These are phyloP conservation scores for Eudorcas thomsonii DNA, from an alignment of 2,113 vertebrate genomes.

Conservation along the genomic window DNA sequence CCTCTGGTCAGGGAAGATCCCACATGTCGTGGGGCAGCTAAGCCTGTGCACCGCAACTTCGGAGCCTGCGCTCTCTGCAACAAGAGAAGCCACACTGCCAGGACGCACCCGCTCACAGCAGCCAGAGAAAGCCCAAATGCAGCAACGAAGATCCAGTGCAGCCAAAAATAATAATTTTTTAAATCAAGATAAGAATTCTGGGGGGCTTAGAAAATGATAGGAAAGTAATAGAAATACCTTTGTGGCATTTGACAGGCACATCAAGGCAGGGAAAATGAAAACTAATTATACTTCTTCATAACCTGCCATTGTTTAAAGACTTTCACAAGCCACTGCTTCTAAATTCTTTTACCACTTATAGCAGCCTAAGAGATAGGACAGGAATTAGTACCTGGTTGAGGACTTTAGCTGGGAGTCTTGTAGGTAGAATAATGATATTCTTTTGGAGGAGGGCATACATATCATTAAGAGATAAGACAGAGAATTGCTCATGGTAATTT, in stretches of 20 bases:
- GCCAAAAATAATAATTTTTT: background rate
- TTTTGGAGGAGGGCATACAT: background rate
- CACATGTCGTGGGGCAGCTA: background rate
- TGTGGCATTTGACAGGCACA: conserved; percentile 13
- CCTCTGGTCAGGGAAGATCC: background rate
- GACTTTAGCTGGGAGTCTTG: background rate
- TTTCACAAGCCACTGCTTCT: background rate
- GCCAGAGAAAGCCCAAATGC: background rate
- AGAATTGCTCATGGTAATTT: background rate
- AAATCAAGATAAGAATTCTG: conserved; percentile 8
- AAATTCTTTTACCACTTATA: background rate
- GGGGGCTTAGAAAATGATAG: background rate
- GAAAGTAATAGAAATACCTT: background rate
- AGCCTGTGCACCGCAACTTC: background rate
- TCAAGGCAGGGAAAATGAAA: background rate
- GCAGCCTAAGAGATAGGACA: background rate
- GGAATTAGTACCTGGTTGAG: background rate
- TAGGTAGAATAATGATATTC: background rate
- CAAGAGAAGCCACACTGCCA: background rate
- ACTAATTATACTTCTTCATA: background rate
- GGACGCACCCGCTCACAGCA: background rate
- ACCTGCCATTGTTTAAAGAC: background rate
- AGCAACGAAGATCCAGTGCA: background rate
- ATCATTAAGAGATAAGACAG: background rate
- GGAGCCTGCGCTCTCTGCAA: background rate